Conservation (phyloP, 2,797 vertebrate species). For the Pampus argenteus region DNA sequence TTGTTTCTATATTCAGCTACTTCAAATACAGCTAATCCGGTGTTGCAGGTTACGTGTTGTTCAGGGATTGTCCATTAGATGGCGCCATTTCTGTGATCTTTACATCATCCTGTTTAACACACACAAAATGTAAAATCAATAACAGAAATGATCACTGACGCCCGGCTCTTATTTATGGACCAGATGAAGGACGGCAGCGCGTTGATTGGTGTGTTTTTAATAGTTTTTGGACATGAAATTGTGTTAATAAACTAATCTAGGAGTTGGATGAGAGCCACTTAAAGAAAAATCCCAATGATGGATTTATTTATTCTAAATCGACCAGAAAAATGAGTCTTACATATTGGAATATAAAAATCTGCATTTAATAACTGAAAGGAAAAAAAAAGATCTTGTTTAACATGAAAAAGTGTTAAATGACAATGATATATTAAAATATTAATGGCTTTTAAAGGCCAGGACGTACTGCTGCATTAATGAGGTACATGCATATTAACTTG, state of each 20-base stretch:
- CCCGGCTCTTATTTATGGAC: too few species aligned
- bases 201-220: too few species aligned
- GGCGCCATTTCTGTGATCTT: slow-evolving; percentile 25
- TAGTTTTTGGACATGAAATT: too few species aligned
- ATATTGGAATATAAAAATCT: neutral
- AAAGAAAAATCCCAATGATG: neutral
- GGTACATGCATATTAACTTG: neutral
- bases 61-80: slow-evolving; percentile 25
- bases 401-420: neutral
- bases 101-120: too few species aligned
- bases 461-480: neutral
- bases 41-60: neutral
- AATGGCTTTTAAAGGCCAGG: neutral
- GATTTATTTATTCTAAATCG: neutral
- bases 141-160: neutral
- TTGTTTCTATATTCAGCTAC: neutral
- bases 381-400: neutral
- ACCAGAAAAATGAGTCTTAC: neutral
- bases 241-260: too few species aligned
- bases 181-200: too few species aligned
- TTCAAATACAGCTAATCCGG: neutral
- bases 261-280: neutral
- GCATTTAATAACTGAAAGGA: neutral
- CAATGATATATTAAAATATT: neutral
- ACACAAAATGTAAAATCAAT: too few species aligned